Percentiles rank a stretch among this genome's conserved stretches.
Conservation (phyloP, 2,888 invertebrate genomes). For the Leptopilina myrica region DNA sequence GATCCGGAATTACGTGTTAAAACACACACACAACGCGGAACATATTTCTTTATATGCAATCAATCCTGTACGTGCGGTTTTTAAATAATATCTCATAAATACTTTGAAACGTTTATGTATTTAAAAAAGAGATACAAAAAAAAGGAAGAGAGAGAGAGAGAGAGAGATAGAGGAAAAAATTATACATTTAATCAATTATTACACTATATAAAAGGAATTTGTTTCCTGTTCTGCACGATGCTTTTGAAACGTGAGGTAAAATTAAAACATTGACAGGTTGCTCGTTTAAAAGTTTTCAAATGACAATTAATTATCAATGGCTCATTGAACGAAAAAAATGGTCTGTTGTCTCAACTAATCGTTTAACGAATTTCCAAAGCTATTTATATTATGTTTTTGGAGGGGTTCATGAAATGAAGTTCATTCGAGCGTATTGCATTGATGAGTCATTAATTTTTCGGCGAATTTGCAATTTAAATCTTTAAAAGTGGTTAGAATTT, state of each 20-base stretch:
- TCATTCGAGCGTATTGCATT: not conserved
- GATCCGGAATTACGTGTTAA: slow-evolving; percentile 13
- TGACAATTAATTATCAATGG: not conserved
- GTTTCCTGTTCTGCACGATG: not conserved
- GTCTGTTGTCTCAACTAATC: slow-evolving; percentile 19
- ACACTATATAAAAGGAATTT: not conserved
- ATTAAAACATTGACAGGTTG: not conserved
- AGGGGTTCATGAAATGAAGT: not conserved
- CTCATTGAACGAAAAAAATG: slow-evolving; percentile 5
- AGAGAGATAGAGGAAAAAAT: not conserved
- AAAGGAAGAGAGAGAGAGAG: too few species aligned
- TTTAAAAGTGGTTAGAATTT: too few species aligned
- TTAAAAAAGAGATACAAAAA: too few species aligned
- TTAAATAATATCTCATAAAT: not conserved
- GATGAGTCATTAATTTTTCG: slow-evolving; percentile 4
- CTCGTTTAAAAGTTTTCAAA: not conserved
- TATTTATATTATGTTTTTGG: slow-evolving; percentile 6
- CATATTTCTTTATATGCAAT: too few species aligned
- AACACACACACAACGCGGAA: not conserved
- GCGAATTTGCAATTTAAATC: too few species aligned
- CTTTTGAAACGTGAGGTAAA: not conserved
- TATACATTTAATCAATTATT: not conserved
- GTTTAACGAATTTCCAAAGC: not conserved
- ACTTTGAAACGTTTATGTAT: not conserved
- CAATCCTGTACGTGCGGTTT: too few species aligned